Percentiles rank a stretch among this genome's conserved stretches.
Conservation (phyloP, 1,140 invertebrate species). For the Listronotus bonariensis region DNA sequence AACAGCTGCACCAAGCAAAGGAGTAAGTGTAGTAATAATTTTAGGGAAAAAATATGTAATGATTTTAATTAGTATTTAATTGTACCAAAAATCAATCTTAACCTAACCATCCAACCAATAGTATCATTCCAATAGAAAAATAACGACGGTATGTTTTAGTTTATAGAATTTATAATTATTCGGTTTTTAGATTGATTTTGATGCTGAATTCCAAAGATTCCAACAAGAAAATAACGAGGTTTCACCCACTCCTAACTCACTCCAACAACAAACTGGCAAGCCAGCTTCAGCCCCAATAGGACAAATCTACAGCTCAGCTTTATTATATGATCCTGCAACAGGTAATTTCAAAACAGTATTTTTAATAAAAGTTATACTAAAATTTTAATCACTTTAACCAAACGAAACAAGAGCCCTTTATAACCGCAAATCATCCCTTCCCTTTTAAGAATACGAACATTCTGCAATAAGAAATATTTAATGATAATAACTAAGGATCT, state of each 20-base stretch:
- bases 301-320: constrained; percentile 72
- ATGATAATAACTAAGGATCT: too few species aligned
- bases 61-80: too few species aligned
- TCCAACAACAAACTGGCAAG: constrained; percentile 52
- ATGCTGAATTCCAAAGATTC: constrained; percentile 76
- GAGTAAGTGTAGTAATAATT: too few species aligned
- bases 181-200: constrained; percentile 70
- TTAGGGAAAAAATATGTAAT: too few species aligned
- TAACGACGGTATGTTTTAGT: too few species aligned
- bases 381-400: neutral
- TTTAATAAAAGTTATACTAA: neutral
- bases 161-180: too few species aligned
- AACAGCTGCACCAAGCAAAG: constrained; percentile 33
- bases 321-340: constrained; percentile 76
- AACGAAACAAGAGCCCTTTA: neutral
- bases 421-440: too few species aligned
- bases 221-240: constrained; percentile 73
- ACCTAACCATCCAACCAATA: too few species aligned
- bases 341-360: constrained; percentile 56
- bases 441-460: too few species aligned
- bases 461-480: too few species aligned
- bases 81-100: too few species aligned
- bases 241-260: constrained; percentile 57
- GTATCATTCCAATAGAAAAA: too few species aligned
- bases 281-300: constrained; percentile 50